Evolutionary conservation across 2,113 vertebrate genomes (phyloP), one percentile per base, ranked within the genome.

Genomic region (Balaenoptera acutorostrata): DNA sequence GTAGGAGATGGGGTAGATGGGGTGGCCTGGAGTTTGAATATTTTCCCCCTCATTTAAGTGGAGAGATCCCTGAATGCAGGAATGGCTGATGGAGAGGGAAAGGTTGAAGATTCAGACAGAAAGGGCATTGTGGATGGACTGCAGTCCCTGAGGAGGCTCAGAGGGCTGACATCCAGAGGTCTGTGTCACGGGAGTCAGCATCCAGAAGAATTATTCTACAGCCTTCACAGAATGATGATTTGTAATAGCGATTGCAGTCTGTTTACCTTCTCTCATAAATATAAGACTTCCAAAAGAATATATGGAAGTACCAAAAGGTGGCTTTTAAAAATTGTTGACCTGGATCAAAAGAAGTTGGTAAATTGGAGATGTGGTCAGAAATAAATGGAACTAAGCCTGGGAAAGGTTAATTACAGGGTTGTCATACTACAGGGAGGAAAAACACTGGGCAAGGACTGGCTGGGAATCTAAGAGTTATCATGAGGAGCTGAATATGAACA

Each of bases 221-320:
- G 91, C 41, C 39, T 77, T 96, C 71, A 88, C 33, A 72, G 36
- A 89, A 75, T 69, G 84, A 82, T 49, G n/a, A 74, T 88, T 85
- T 63, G 20, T 39, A 78, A 82, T 68, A 27, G 18, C 82, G 85
- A 27, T 88, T 90, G 66, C 27, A 41, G 33, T 93, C 57, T 87
- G 18, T 81, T 97, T 86, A 46, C 20, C 57, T 80, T 80, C 44
- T 74, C 55, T 80, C 29, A 57, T 13, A 96, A 68, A 71, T 68
- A 86, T 31, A 86, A 90, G 72, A 66, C 94, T 88, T 93, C 75
- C 33, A 77, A 90, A 92, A 92, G 39, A 96, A 88, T 81, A 75
- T 59, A 59, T 75, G 77, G 68, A 91, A 64, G 41, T 90, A 88
- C 23, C 55, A 89, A 95, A 95, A 95, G 12, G 29, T 74, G 18